Evolutionary conservation across 2,113 vertebrate species (phyloP), one percentile per base, ranked within the genome.

Genomic region (Eclectus roratus): DNA sequence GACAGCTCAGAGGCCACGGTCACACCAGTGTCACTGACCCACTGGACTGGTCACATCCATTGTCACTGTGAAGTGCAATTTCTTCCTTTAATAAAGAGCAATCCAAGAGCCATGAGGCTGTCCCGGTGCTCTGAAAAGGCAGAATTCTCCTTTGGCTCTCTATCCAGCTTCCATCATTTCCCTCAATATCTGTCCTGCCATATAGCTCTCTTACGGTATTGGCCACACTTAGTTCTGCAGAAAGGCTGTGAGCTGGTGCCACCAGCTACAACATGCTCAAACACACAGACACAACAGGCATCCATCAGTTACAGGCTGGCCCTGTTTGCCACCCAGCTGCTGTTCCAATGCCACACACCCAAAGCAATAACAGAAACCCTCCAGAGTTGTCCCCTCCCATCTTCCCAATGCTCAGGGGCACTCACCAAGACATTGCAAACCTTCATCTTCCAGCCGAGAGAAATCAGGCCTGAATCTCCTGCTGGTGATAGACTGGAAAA

Each of bases 221-320:
- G 16, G n/a, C 46, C 39, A 14, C 2, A 0, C 21, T 41, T 17
- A 13, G 29, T 21, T 50, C 55, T 63, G 43, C 37, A 46, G 55
- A 50, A 55, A 56, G 20, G 49, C 64, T 46, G 33, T 6, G 43
- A 58, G 43, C 49, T 35, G 28, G 13, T 49, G 12, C 46, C 41
- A 25, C 33, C 35, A 58, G 33, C 55, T 58, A n/a, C 13, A n/a
- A 7, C 3, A 37, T 11, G 37, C n/a, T 50, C 74, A 80, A 85
- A 44, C 63, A 7, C 1, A 1, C 10, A 50, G 33, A 33, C 27
- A 14, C 28, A n/a, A 23, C 1, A 2, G 28, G 20, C 9, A 6
- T 49, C 9, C 25, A 28, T 14, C 39, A 47, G 20, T 19, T 49
- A 41, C 28, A 33, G 14, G 6, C 9, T 41, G 14, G 19, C 18